Base-by-base conservation (phyloP, 1,140 invertebrate genomes). In the Macrobrachium rosenbergii region DNA sequence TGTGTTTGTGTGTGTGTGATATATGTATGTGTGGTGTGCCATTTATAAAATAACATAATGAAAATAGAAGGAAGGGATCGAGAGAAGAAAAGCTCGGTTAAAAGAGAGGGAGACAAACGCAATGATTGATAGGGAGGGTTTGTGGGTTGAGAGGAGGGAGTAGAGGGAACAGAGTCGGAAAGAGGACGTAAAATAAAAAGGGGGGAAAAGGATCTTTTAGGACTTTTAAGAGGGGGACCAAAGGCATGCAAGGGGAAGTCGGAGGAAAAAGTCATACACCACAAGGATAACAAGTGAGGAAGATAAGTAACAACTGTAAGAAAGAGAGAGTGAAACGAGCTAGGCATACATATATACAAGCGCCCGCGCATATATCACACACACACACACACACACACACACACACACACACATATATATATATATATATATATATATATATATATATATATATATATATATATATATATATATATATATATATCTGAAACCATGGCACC, bases 381-480 rank as follows among this genome's bases (percentile, higher is more conserved):
- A 78, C 23, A 78, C 23, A 78, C 23, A 78, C 23, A 78, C 23
- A 78, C 23, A 78, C 23, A 78, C 23, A 78, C 23, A 78, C 23
- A 78, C 23, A 78, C 23, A 75, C 45, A 75, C 45, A 11, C 45
- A 43, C 7, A 67, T 28, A 78, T 60, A 78, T 60, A 59, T 60
- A 78, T 60, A 78, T 60, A 78, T 60, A 78, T 60, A 78, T 60
- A 78, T 60, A 78, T 28, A 78, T 60, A 78, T 60, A 78, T 60
- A 78, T 60, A 78, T 60, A 78, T 60, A 78, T 60, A 78, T 75
- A 75, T 75, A 75, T 75, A 37, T 43, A 75, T 75, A 75, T 75
- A 75, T 75, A 45, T 75, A 75, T 75, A 75, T 75, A 75, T 75
- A 75, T 75, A 75, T 37, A 45, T 75, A 75, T 75, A 75, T 75